phyloP scores from a whole-genome alignment of 2,888 invertebrate genomes.

The Biston betularia region DNA sequence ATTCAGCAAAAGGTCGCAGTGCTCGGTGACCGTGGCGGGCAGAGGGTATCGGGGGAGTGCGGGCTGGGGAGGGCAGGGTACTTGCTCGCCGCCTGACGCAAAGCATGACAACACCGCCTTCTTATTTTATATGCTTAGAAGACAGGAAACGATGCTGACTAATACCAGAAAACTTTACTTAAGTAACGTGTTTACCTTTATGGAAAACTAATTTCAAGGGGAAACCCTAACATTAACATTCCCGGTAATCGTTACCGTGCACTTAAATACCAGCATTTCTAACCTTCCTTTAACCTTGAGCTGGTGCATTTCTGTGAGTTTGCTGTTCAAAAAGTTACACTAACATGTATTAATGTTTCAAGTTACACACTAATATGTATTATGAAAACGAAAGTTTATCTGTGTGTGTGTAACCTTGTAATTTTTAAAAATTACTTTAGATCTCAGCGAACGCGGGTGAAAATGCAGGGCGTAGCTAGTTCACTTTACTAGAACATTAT shows the following conservation, averaged over 20 bases:
- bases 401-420: too few relatives aligned
- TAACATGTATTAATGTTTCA: background rate
- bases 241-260: conserved; percentile 18
- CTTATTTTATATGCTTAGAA: conserved; percentile 17
- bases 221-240: conserved; percentile 28
- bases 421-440: too few relatives aligned
- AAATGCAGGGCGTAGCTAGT: too few relatives aligned
- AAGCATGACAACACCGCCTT: conserved; percentile 47
- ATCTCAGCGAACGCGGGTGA: too few relatives aligned
- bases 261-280: conserved; percentile 9
- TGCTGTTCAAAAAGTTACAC: background rate
- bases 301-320: background rate
- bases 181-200: conserved; percentile 1
- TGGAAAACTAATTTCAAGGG: conserved; percentile 21
- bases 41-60: conserved; percentile 53
- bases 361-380: too few relatives aligned
- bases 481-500: too few relatives aligned
- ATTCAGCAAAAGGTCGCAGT: conserved; percentile 78
- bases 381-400: too few relatives aligned
- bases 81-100: conserved; percentile 38
- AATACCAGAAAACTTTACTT: conserved; percentile 14
- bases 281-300: background rate
- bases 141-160: conserved; percentile 30
- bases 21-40: conserved; percentile 79
- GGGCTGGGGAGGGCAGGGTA: conserved; percentile 36